Evolutionary conservation across 2,888 invertebrate species (phyloP).

Genomic region (Stomorhina lunata): DNA sequence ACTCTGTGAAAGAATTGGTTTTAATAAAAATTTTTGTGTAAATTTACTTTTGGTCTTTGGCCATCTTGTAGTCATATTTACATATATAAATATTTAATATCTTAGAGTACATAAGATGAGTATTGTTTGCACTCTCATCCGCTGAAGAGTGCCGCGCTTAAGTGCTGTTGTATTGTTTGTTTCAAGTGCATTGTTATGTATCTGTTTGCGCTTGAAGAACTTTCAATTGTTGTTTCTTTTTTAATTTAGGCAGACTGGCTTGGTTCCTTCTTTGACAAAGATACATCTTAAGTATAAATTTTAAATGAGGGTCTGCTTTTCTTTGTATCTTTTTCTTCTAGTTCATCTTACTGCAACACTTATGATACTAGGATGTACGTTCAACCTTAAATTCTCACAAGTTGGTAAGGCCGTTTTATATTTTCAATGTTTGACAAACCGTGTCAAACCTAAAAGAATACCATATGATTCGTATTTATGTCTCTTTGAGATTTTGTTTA

Average conservation of each 20-base stretch:
- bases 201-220: conserved; percentile 50
- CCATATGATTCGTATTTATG: no score
- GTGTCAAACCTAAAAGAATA: no score
- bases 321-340: neutral
- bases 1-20: no score
- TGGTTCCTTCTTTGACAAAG: conserved; percentile 19
- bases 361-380: conserved; percentile 14
- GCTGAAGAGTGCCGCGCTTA: conserved; percentile 23
- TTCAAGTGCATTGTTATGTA: conserved; percentile 49
- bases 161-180: conserved; percentile 55
- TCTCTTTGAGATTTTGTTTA: no score
- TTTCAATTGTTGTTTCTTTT: conserved; percentile 39
- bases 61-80: neutral
- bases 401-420: conserved; percentile 25
- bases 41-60: conserved; percentile 46
- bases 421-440: conserved; percentile 31
- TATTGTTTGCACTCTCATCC: conserved; percentile 52
- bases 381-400: conserved; percentile 10
- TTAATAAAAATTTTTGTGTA: no score
- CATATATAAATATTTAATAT: conserved; percentile 30
- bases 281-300: conserved; percentile 41
- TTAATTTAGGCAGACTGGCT: conserved; percentile 24
- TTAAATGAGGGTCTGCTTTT: conserved; percentile 29
- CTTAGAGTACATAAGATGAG: conserved; percentile 17
- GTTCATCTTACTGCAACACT: neutral